Percentiles rank a stretch among this genome's conserved stretches.
Conservation (phyloP, 2,113 vertebrate genomes). For the Plotosus lineatus region DNA sequence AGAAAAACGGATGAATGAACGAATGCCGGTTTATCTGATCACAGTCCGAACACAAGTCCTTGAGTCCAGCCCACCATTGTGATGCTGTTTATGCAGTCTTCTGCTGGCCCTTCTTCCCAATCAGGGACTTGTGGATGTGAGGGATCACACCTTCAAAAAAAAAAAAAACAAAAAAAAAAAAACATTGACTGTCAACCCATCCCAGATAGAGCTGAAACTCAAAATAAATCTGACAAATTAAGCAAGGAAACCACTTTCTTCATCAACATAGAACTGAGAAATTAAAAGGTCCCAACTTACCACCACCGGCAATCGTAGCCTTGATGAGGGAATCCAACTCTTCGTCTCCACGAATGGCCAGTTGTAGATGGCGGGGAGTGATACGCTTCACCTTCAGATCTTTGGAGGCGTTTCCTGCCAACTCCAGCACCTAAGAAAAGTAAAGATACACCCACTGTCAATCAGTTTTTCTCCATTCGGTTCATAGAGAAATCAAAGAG, state of each 20-base stretch:
- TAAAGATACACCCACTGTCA: neutral
- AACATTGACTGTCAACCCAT: neutral
- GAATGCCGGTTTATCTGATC: slow-evolving; percentile 69
- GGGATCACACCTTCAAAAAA: slow-evolving; percentile 87
- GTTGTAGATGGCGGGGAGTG: slow-evolving; percentile 95
- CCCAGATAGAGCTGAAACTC: neutral
- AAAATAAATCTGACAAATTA: neutral
- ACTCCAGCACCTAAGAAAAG: slow-evolving; percentile 88
- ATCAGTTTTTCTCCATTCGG: neutral
- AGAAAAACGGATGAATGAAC: slow-evolving; percentile 41
- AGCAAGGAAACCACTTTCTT: neutral
- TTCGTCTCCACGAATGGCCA: slow-evolving; percentile 95
- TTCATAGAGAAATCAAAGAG: neutral
- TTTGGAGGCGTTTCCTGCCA: slow-evolving; percentile 97
- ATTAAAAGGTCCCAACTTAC: slow-evolving; percentile 63
- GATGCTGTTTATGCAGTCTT: slow-evolving; percentile 86
- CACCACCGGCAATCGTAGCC: slow-evolving; percentile 96
- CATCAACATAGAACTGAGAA: neutral
- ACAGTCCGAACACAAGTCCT: slow-evolving; percentile 66
- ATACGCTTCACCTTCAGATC: slow-evolving; percentile 98
- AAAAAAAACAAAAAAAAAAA: neutral
- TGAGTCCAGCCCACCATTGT: slow-evolving; percentile 66
- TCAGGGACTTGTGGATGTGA: slow-evolving; percentile 99
- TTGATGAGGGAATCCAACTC: slow-evolving; percentile 98
- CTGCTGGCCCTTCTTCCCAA: slow-evolving; percentile 98